These are phyloP conservation scores for Periplaneta americana DNA, from an alignment of 1,140 invertebrate genomes.

Conservation along the genomic window DNA sequence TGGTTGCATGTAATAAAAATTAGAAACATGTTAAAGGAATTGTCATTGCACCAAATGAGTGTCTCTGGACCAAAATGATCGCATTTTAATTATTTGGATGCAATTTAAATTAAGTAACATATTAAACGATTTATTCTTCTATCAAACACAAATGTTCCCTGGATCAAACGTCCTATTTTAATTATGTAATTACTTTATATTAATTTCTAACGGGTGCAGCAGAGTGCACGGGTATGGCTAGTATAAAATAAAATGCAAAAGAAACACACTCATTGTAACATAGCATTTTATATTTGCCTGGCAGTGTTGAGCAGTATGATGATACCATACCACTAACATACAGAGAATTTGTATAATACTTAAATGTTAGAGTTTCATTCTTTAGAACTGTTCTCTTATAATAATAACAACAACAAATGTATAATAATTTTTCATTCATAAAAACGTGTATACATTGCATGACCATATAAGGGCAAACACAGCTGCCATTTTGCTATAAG, in stretches of 20 bases:
- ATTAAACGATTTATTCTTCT: too few relatives aligned
- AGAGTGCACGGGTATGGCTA: too few relatives aligned
- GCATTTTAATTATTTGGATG: too few relatives aligned
- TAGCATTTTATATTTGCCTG: not conserved
- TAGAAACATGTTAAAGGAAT: too few relatives aligned
- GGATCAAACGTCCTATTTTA: too few relatives aligned
- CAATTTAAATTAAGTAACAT: too few relatives aligned
- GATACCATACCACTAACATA: not conserved
- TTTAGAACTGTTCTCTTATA: not conserved
- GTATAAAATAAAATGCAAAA: not conserved
- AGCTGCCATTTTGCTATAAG: not conserved
- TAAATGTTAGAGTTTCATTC: not conserved
- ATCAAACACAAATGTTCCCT: too few relatives aligned
- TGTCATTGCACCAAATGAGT: too few relatives aligned
- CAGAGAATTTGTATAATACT: not conserved
- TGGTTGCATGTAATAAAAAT: too few relatives aligned
- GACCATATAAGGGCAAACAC: not conserved
- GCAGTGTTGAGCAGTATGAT: not conserved
- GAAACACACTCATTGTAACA: not conserved
- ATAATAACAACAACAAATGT: not conserved
- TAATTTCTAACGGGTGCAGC: too few relatives aligned
- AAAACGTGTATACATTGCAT: not conserved
- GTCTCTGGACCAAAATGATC: too few relatives aligned
- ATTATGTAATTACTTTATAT: too few relatives aligned
- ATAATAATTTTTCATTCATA: not conserved